A percentile compares a stretch with the other conserved stretches of the same genome.
These are phyloP conservation scores for Noctua pronuba DNA, from an alignment of 2,888 invertebrate genomes.

Conservation along the genomic window DNA sequence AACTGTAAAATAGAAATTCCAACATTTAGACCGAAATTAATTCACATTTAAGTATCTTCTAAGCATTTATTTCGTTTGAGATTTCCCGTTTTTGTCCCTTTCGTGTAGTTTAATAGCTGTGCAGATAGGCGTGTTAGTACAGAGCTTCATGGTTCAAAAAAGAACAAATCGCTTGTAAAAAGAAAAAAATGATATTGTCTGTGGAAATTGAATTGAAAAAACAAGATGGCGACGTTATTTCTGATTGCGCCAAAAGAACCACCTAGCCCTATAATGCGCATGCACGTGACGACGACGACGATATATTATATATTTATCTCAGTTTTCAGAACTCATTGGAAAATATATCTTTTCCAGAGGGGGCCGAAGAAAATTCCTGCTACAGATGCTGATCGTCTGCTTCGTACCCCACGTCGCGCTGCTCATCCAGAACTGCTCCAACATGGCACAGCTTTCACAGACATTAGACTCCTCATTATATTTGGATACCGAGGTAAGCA, in stretches of 20 bases:
- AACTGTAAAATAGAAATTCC: neutral
- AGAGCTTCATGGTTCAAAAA: too few species aligned
- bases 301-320: neutral
- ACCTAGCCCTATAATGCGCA: too few species aligned
- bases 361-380: conserved; percentile 85
- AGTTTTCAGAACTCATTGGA: neutral
- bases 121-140: neutral
- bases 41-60: neutral
- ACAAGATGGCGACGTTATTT: neutral
- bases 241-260: neutral
- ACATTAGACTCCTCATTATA: conserved; percentile 86
- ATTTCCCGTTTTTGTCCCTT: neutral
- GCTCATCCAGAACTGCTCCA: conserved; percentile 89
- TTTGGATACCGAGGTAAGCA: conserved; percentile 86
- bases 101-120: neutral
- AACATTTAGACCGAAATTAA: neutral
- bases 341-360: conserved; percentile 72
- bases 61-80: neutral
- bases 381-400: conserved; percentile 89
- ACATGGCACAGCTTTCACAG: conserved; percentile 87
- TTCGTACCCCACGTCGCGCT: conserved; percentile 90
- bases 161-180: neutral
- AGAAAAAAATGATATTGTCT: neutral
- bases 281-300: too few species aligned
- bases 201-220: neutral